Conservation (phyloP, 1,140 invertebrate genomes). For the Bombus breviceps region DNA sequence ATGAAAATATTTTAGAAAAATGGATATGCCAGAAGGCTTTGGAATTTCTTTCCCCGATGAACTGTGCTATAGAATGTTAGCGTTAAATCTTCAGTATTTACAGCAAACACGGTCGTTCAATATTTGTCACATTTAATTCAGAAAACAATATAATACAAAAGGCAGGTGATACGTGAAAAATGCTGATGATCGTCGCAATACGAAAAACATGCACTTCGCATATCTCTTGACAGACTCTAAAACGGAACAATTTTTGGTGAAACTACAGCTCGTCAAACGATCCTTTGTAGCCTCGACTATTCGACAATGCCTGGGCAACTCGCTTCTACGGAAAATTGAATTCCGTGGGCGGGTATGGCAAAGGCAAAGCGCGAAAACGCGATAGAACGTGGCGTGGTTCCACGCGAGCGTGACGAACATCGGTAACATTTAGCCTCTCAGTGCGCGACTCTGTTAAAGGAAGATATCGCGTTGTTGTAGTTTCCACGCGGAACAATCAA, state of each 20-base stretch:
- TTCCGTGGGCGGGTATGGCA: neutral
- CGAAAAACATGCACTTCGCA: neutral
- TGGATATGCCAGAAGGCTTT: too few species aligned
- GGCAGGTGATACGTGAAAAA: too few species aligned
- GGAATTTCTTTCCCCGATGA: too few species aligned
- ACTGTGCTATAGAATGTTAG: too few species aligned
- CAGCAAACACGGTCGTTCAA: too few species aligned
- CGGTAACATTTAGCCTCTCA: slow-evolving; percentile 2
- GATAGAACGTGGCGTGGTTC: slow-evolving; percentile 18
- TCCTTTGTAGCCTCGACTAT: neutral
- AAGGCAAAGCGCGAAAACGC: neutral
- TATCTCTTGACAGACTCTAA: neutral
- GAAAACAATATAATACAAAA: too few species aligned
- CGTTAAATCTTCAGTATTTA: too few species aligned
- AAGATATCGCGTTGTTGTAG: slow-evolving; percentile 1
- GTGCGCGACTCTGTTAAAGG: neutral
- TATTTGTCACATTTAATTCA: too few species aligned
- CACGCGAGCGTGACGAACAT: slow-evolving; percentile 26
- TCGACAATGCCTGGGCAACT: neutral
- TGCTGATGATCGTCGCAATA: too few species aligned
- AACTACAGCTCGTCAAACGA: neutral
- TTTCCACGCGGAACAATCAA: neutral
- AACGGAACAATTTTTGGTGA: neutral
- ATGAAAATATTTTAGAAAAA: too few species aligned
- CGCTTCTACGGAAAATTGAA: neutral